Base-by-base conservation (phyloP, 2,888 invertebrate species). In the Deilephila elpenor region DNA sequence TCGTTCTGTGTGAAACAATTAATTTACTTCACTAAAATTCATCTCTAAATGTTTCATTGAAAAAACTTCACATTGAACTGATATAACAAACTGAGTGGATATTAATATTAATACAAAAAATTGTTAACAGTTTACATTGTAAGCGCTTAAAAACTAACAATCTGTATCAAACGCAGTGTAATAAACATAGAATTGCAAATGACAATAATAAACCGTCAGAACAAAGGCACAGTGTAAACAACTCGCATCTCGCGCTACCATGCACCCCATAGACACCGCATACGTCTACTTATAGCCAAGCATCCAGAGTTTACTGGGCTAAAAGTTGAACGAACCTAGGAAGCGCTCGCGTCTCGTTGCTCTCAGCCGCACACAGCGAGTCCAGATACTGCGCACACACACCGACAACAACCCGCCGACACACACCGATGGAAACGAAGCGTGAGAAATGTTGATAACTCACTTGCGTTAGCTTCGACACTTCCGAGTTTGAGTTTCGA, bases 381-480 rank as follows among this genome's bases (percentile, higher is more conserved):
- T 74, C 75, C 73, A 82, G 81, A 83, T 79, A 81, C 76, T 78
- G 78, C 82, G 77, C 82, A 85, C 82, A 86, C 86, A 81, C 80
- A 56, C 77, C 79, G 76, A 76, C 81, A 78, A 76, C 79, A 85
- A 87, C 88, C 89, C 89, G 89, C 89, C 87, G 84, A 86, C 83
- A 86, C 92, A 93, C 91, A 93, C 89, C 82, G 80, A 82, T 83
- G 83, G 79, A 86, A 84, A 82, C 85, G 83, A 89, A 93, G 89
- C 94, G 94, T 94, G 94, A 94, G 94, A 94, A 94, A 92, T 91
- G 91, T 90, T 93, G 93, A 93, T 93, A 93, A 92, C 93, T 93
- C 91, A 93, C 91, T 93, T 87, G 92, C 90, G 89, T 92, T 89
- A 88, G 86, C 89, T 88, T 90, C 89, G 86, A 87, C 89, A 93